Evolutionary conservation across 2,888 invertebrate genomes (phyloP).

Genomic region (Limnephilus rhombicus): DNA sequence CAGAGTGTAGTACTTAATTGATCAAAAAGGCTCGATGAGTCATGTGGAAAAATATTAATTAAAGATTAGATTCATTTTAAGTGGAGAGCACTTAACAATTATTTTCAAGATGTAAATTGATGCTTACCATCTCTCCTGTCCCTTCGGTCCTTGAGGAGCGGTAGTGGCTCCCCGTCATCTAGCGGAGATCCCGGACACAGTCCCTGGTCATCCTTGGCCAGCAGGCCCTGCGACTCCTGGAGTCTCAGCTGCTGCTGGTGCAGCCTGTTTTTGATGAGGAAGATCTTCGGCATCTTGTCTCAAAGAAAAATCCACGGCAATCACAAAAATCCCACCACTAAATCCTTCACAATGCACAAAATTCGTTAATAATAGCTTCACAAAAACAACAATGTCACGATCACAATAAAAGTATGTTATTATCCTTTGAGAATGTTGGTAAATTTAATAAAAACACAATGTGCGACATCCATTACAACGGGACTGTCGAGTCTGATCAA

Average conservation of each 20-base stretch:
- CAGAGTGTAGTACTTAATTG: not conserved
- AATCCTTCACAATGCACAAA: constrained; percentile 45
- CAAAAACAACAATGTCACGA: constrained; percentile 13
- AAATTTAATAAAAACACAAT: constrained; percentile 31
- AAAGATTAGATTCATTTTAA: not conserved
- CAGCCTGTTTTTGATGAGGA: constrained; percentile 93
- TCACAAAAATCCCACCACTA: constrained; percentile 18
- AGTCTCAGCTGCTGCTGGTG: constrained; percentile 93
- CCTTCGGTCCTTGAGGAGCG: constrained; percentile 76
- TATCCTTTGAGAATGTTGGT: constrained; percentile 50
- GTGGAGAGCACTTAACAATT: not conserved
- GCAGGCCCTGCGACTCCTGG: constrained; percentile 89
- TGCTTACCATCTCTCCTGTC: constrained; percentile 73
- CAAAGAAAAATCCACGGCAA: constrained; percentile 38
- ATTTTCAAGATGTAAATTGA: not conserved
- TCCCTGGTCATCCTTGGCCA: constrained; percentile 80
- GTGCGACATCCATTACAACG: constrained; percentile 44
- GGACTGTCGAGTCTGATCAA: constrained; percentile 53
- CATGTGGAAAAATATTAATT: not conserved
- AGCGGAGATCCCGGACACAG: constrained; percentile 79
- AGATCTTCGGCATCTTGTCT: constrained; percentile 92
- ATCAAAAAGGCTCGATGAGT: not conserved
- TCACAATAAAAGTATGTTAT: constrained; percentile 38
- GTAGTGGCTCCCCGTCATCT: constrained; percentile 78
- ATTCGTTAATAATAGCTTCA: not conserved